phyloP scores from a whole-genome alignment of 2,888 invertebrate genomes.

The Dasypolia templi region DNA sequence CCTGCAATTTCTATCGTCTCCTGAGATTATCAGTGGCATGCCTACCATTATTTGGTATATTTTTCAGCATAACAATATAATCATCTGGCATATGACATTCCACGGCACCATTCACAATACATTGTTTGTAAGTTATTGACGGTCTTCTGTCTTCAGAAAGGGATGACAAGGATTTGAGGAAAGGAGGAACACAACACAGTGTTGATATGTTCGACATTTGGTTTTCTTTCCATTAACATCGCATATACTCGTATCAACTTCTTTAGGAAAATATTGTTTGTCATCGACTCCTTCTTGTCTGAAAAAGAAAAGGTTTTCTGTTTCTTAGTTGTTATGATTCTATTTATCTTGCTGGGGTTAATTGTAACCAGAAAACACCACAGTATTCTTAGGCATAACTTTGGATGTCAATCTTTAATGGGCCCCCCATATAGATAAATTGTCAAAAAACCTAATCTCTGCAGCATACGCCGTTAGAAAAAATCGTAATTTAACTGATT shows the following conservation, averaged over 20 bases:
- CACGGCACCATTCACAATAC: slow-evolving; percentile 51
- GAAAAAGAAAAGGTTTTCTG: slow-evolving; percentile 3
- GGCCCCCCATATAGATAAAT: no score
- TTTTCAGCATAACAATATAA: slow-evolving; percentile 47
- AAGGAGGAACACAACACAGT: slow-evolving; percentile 30
- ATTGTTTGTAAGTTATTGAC: slow-evolving; percentile 56
- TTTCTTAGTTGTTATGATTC: background rate
- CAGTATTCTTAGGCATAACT: no score
- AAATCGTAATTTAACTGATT: no score
- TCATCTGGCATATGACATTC: slow-evolving; percentile 53
- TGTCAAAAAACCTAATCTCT: no score
- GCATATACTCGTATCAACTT: slow-evolving; percentile 40
- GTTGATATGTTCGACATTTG: slow-evolving; percentile 49
- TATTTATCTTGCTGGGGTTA: no score
- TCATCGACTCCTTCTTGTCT: slow-evolving; percentile 57
- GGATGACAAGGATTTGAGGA: background rate
- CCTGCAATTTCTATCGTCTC: slow-evolving; percentile 18
- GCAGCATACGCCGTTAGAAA: no score
- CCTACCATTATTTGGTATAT: slow-evolving; percentile 51
- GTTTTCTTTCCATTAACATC: slow-evolving; percentile 2
- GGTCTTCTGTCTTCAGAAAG: slow-evolving; percentile 56
- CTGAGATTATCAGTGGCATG: slow-evolving; percentile 28
- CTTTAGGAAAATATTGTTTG: slow-evolving; percentile 49
- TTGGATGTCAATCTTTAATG: no score
- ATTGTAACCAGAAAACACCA: no score